Base-by-base conservation (phyloP, 2,797 vertebrate genomes). In the Neosilurus hyrtlii region DNA sequence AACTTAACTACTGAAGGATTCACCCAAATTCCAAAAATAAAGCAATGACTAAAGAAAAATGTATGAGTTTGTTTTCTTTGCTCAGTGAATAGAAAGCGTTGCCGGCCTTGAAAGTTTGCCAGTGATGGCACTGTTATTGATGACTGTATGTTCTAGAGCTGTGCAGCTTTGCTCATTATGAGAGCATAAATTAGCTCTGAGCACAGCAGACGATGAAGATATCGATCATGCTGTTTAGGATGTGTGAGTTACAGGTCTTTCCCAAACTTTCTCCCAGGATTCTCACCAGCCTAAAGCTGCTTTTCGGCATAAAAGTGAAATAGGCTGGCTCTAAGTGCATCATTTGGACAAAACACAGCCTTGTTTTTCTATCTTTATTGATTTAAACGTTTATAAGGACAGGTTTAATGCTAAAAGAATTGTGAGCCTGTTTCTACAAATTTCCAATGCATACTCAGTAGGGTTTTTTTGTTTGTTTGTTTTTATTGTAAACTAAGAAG, bases 41-140 rank as follows among this genome's bases (percentile, higher is more conserved):
- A 65, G 18, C 9, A 26, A 35, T 10, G 24, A 54, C 4, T 14
- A 9, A 37, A 59, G 52, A 66, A 26, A 59, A 15, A 57, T 35
- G 11, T 14, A 0, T 1, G n/a, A 14, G 9, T n/a, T 3, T 9
- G 12, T 10, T 66, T 15, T 57, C 12, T 70, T 61, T 59, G 18
- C 18, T 80, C 18, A 18, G 30, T 56, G 22, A 81, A 61, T 71
- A 61, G 57, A 72, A 49, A 26, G 79, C 56, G 12, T 71, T 49
- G 67, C 79, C 49, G 67, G 54, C 37, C n/a, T 10, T 49, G 35
- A 70, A 66, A 59, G 66, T 51, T 81, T 71, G 52, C 66, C 79
- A 26, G 54, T 85, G 85, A 86, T 89, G 86, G 80, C 77, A 74
- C 78, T 26, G 57, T 85, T 87, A 88, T 87, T 88, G 86, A 90